Base-by-base conservation (phyloP, 2,888 invertebrate species). In the Pecten maximus region DNA sequence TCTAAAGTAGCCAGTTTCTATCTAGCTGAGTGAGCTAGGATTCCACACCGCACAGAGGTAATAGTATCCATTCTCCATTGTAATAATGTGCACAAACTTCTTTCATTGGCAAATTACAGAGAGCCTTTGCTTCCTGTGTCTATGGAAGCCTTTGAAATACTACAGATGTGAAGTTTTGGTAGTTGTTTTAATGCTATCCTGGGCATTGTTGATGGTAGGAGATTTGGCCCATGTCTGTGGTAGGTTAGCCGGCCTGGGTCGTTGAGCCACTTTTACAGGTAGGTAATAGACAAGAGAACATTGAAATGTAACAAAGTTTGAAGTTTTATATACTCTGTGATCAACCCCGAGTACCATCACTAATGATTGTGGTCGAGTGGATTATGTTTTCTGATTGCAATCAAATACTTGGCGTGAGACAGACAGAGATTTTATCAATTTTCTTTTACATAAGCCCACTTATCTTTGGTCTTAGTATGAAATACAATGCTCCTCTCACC, bases 71-170 rank as follows among this genome's bases (percentile, higher is more conserved):
- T 35, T 74, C 15, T 28, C 74, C 35, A 74, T 74, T 74, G 74
- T 74, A 35, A 35, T 74, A 74, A 74, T 23, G 19, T 23, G 6
- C 23, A 74, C 74, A 74, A 74, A 74, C 74, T 74, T 74, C 74
- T 74, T 74, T 74, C 74, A 74, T 74, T 74, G 74, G 74, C 74
- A 74, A 74, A 74, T 74, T 74, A 74, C 74, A 74, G 19, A 74
- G 74, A 74, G 35, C 8, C 74, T 74, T 10, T 74, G 74, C 74
- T 74, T 28, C 74, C 74, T 74, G 74, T 74, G 35, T 74, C 35
- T 74, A 35, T 23, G 74, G 35, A 28, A 35, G 35, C 35, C 74
- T 74, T 74, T 74, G 74, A 74, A 74, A 74, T 74, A 74, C 74
- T 74, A 74, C 74, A 74, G 74, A 74, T 74, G 74, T 74, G 28